phyloP scores from a whole-genome alignment of 2,113 vertebrate species.

The Plotosus lineatus region DNA sequence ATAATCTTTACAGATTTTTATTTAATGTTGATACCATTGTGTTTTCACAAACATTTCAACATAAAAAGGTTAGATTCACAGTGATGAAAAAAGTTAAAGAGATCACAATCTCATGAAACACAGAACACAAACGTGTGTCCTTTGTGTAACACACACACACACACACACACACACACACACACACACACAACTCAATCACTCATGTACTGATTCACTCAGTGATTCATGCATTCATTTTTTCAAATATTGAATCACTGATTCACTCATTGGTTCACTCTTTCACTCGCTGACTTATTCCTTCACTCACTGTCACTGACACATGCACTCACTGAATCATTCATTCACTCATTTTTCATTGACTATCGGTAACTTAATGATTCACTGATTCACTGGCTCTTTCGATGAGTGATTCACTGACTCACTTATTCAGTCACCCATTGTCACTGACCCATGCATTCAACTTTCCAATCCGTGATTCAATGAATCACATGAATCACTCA shows the following conservation, averaged over 20 bases:
- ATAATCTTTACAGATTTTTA: constrained; percentile 73
- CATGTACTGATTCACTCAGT: not conserved
- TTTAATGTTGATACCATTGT: constrained; percentile 62
- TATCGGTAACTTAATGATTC: too few species aligned
- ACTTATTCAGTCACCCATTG: not conserved
- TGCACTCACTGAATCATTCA: not conserved
- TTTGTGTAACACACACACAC: constrained; percentile 29
- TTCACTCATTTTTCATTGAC: too few species aligned
- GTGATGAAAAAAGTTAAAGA: constrained; percentile 72
- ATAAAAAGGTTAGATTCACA: constrained; percentile 75
- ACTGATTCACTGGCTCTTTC: too few species aligned
- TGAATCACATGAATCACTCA: not conserved
- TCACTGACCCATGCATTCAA: constrained; percentile 24
- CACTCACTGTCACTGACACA: too few species aligned
- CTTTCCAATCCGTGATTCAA: not conserved
- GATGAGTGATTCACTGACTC: constrained; percentile 28
- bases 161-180: constrained; percentile 29
- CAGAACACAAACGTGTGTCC: constrained; percentile 32
- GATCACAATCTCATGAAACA: constrained; percentile 58
- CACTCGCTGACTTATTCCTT: not conserved
- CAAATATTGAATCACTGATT: not conserved
- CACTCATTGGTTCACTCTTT: not conserved
- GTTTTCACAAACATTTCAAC: constrained; percentile 74
- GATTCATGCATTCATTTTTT: too few species aligned
- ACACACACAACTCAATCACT: constrained; percentile 14